phyloP scores from a whole-genome alignment of 2,797 vertebrate genomes.

The Crypturellus tataupa region DNA sequence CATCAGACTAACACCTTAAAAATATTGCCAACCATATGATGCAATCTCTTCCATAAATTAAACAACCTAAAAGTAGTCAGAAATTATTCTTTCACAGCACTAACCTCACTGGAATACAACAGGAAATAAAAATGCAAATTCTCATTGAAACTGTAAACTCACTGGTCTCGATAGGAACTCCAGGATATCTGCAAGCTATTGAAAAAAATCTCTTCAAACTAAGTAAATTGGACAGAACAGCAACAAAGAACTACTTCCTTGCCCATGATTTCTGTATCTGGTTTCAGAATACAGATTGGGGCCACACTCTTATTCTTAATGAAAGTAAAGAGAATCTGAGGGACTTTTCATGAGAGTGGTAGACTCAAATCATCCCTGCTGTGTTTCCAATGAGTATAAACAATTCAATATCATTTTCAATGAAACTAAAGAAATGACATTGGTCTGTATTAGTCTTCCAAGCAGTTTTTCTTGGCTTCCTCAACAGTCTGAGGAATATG shows the following conservation, averaged over 20 bases:
- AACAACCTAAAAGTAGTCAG: background rate
- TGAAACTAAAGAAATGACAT: background rate
- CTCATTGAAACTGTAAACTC: background rate
- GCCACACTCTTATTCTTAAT: background rate
- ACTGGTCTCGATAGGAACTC: background rate
- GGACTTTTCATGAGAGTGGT: background rate
- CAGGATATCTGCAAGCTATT: background rate
- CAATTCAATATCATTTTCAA: background rate
- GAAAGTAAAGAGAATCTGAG: background rate
- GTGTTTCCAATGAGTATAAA: background rate
- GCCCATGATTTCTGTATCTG: background rate
- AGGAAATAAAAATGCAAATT: background rate
- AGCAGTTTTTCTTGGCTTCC: background rate
- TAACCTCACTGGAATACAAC: background rate
- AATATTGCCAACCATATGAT: background rate
- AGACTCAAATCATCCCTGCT: background rate
- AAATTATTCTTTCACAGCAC: background rate
- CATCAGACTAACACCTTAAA: background rate
- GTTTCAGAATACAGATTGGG: background rate
- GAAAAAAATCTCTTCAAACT: background rate
- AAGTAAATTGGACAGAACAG: background rate
- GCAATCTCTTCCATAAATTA: background rate
- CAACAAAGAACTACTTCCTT: background rate
- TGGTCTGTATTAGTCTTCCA: background rate
- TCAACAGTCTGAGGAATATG: background rate